A percentile compares a stretch with the other conserved stretches of the same genome.
Evolutionary conservation across 2,797 vertebrate species (phyloP).

Genomic region (Crenuchus spilurus): DNA sequence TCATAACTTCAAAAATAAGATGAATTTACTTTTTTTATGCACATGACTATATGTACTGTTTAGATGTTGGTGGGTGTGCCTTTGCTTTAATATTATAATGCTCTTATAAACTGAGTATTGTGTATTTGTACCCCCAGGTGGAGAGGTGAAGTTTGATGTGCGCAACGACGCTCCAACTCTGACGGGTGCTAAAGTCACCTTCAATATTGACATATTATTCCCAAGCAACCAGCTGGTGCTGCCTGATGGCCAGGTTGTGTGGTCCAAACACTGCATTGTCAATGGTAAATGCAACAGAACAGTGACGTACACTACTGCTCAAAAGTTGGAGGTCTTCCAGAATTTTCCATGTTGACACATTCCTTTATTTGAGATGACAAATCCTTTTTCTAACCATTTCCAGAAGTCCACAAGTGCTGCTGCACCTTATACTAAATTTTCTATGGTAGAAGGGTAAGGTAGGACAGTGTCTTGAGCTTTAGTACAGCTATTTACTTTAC

Average conservation of each 20-base stretch:
- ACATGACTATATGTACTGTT: neutral
- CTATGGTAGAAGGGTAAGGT: no score
- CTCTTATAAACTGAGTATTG: neutral
- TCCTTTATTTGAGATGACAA: no score
- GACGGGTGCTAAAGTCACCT: conserved; percentile 84
- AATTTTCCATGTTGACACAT: no score
- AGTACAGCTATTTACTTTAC: no score
- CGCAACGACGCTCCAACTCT: conserved; percentile 90
- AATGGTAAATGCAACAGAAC: conserved; percentile 76
- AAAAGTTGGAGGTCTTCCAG: no score
- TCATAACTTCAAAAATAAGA: no score
- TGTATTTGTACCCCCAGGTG: conserved; percentile 73
- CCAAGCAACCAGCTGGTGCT: conserved; percentile 80
- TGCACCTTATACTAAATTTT: no score
- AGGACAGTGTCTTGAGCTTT: no score
- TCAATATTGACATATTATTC: conserved; percentile 85
- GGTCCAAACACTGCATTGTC: conserved; percentile 79
- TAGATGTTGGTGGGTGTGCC: neutral
- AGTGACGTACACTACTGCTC: no score
- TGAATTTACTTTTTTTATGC: neutral
- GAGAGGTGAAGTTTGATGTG: conserved; percentile 82
- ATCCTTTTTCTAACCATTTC: no score
- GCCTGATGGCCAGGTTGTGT: conserved; percentile 82
- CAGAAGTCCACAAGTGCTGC: no score
- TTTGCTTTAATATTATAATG: neutral